Conservation (phyloP, 1,140 invertebrate genomes). For the Ctenoplectra terminalis region DNA sequence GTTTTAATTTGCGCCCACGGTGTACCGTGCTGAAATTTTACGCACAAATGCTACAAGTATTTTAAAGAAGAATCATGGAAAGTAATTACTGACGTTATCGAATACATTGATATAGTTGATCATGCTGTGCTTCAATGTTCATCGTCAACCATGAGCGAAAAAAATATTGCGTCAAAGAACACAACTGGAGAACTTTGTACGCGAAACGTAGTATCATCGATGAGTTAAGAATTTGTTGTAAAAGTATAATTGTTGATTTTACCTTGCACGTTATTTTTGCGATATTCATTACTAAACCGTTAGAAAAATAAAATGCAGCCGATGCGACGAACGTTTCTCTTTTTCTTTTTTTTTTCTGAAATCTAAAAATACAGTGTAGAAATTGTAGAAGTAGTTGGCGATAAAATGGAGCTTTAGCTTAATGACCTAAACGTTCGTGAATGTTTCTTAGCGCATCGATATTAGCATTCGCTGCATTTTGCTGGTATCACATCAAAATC, state of each 20-base stretch:
- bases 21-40: conserved; percentile 31
- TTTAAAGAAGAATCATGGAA: conserved; percentile 21
- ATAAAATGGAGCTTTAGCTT: neutral
- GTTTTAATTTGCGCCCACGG: neutral
- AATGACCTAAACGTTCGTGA: neutral
- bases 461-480: conserved; percentile 55
- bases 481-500: conserved; percentile 8
- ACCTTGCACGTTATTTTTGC: conserved; percentile 27
- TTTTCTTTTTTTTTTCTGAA: neutral
- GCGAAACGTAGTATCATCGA: neutral
- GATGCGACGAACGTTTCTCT: conserved; percentile 2
- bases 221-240: conserved; percentile 34
- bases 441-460: neutral
- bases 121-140: conserved; percentile 33
- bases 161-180: neutral
- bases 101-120: conserved; percentile 65
- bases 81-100: conserved; percentile 59
- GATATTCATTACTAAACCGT: conserved; percentile 2
- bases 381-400: neutral
- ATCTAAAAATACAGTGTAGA: neutral
- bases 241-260: conserved; percentile 53
- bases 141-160: neutral
- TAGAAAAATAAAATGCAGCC: conserved; percentile 58
- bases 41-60: conserved; percentile 63
- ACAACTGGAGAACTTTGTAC: neutral